These are phyloP conservation scores for Rhimphoctona megacephalus DNA, from an alignment of 2,888 invertebrate species.

Conservation along the genomic window DNA sequence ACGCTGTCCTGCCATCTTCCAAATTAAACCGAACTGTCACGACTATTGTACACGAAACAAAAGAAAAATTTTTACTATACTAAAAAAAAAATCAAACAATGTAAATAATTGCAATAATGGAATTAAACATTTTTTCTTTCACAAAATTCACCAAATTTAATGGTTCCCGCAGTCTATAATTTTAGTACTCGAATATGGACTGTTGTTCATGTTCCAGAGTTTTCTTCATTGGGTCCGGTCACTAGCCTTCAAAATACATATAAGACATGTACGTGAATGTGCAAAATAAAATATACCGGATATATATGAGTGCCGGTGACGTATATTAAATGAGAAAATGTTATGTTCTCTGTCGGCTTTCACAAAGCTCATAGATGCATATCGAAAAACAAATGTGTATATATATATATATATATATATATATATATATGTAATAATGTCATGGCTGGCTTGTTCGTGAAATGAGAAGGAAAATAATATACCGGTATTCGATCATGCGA, in stretches of 20 bases:
- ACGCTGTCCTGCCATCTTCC: neutral
- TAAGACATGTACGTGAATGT: too few relatives aligned
- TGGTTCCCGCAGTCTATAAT: too few relatives aligned
- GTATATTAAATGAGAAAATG: slow-evolving; percentile 42
- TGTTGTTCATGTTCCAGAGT: too few relatives aligned
- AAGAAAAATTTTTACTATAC: too few relatives aligned
- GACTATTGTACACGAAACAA: neutral
- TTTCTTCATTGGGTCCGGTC: too few relatives aligned
- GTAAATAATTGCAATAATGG: neutral
- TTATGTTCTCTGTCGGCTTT: slow-evolving; percentile 12
- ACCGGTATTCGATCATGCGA: slow-evolving; percentile 1
- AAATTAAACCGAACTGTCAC: neutral
- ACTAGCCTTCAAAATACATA: too few relatives aligned
- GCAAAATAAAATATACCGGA: neutral
- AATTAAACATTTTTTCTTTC: too few relatives aligned
- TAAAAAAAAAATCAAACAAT: neutral
- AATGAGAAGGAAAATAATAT: slow-evolving; percentile 19
- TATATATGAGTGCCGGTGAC: neutral
- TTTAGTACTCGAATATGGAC: too few relatives aligned
- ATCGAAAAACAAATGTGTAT: slow-evolving; percentile 9
- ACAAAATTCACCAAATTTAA: too few relatives aligned
- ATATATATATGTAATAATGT: neutral
- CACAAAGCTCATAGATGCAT: slow-evolving; percentile 52
- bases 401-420: neutral
- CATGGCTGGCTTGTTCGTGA: slow-evolving; percentile 16